A percentile compares a stretch with the other conserved stretches of the same genome.
phyloP scores from a whole-genome alignment of 2,888 invertebrate genomes.

The Pseudococcus jackbeardsleyi region DNA sequence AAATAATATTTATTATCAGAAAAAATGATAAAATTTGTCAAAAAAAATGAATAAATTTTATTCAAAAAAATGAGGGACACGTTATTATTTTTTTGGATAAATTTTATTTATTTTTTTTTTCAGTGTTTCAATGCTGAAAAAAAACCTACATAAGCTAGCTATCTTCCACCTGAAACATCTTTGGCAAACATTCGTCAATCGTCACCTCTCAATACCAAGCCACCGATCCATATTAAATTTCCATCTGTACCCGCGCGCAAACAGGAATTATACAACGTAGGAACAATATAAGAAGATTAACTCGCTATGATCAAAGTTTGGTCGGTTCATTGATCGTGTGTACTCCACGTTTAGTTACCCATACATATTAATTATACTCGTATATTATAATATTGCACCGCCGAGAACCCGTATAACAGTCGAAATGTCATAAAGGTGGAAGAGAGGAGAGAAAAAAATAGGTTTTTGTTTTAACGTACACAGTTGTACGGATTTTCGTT shows the following conservation, averaged over 20 bases:
- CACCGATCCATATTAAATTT: slow-evolving; percentile 8
- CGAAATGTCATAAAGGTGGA: slow-evolving; percentile 40
- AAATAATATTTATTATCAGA: no score
- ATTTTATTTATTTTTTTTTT: no score
- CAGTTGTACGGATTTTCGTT: slow-evolving; percentile 45
- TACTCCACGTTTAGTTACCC: background rate
- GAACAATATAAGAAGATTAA: slow-evolving; percentile 10
- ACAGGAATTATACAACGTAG: background rate
- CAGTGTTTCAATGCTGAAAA: no score
- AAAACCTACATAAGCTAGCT: no score
- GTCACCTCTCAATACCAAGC: background rate
- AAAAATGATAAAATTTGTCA: no score
- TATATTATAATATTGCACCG: slow-evolving; percentile 38
- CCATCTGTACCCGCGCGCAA: background rate
- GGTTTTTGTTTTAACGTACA: slow-evolving; percentile 41
- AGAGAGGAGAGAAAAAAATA: background rate
- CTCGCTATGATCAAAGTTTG: background rate
- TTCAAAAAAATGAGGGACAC: no score
- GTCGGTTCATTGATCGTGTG: slow-evolving; percentile 20
- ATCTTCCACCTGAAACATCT: no score
- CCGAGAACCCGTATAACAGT: slow-evolving; percentile 45
- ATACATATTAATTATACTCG: slow-evolving; percentile 39
- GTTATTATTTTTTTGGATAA: no score
- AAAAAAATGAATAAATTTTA: no score
- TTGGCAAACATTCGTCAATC: no score